A percentile compares a stretch with the other conserved stretches of the same genome.
Conservation (phyloP, 2,888 invertebrate species). For the Euproctis similis region DNA sequence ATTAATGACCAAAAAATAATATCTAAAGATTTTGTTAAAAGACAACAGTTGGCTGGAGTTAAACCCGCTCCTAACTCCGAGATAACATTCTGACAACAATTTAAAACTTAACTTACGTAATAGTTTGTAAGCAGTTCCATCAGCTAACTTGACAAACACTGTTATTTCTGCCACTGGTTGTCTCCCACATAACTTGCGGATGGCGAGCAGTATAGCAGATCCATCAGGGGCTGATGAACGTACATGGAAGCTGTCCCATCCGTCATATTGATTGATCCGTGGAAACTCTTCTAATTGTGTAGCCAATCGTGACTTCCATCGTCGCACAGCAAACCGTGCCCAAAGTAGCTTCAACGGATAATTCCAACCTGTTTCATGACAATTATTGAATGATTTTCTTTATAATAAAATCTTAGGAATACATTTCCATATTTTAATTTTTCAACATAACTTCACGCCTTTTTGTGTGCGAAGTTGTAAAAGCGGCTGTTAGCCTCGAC, state of each 20-base stretch:
- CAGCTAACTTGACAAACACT: conserved; percentile 62
- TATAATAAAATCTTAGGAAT: no score
- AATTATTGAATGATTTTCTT: no score
- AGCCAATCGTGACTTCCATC: conserved; percentile 45
- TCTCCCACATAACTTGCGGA: conserved; percentile 61
- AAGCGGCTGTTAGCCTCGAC: no score
- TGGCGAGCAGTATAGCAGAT: conserved; percentile 66
- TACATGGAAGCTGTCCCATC: conserved; percentile 58
- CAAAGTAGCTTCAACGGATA: conserved; percentile 54
- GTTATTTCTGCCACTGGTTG: conserved; percentile 72
- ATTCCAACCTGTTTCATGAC: conserved; percentile 65
- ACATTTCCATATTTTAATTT: no score
- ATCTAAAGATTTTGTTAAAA: no score
- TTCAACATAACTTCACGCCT: no score
- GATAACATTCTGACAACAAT: no score
- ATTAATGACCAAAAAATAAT: no score
- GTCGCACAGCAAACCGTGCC: conserved; percentile 50
- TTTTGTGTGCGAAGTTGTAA: no score
- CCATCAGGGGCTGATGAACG: conserved; percentile 75
- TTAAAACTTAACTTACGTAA: conserved; percentile 41
- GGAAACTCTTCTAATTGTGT: conserved; percentile 37
- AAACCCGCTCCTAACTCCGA: no score
- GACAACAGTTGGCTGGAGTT: no score
- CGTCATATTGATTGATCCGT: conserved; percentile 30
- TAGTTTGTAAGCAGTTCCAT: conserved; percentile 48